These are phyloP conservation scores for Halesus radiatus DNA, from an alignment of 1,140 invertebrate genomes.

Conservation along the genomic window DNA sequence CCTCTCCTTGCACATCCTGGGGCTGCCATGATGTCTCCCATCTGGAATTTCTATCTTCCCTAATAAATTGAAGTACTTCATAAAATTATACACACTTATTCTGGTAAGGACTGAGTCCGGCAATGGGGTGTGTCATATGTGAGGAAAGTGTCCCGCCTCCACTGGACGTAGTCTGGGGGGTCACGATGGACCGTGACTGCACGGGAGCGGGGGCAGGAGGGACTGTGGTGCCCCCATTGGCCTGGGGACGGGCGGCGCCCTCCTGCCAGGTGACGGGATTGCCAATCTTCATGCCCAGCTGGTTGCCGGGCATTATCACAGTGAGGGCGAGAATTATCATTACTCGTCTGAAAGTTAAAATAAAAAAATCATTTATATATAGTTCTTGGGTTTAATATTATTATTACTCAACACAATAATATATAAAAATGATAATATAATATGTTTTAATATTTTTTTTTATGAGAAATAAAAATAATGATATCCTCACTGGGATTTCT, in stretches of 20 bases:
- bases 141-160: slow-evolving; percentile 61
- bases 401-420: no score
- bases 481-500: no score
- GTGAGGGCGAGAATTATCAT: slow-evolving; percentile 86
- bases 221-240: slow-evolving; percentile 52
- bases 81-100: slow-evolving; percentile 76
- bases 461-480: no score
- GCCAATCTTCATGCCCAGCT: slow-evolving; percentile 84
- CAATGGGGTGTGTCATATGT: slow-evolving; percentile 79
- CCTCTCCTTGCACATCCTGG: no score
- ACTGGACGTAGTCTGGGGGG: slow-evolving; percentile 55
- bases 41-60: no score
- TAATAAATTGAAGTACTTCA: not conserved
- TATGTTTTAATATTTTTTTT: no score
- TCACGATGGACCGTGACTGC: slow-evolving; percentile 53
- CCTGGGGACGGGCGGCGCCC: slow-evolving; percentile 51
- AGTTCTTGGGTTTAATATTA: no score
- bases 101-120: slow-evolving; percentile 89
- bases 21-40: no score
- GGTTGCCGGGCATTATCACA: slow-evolving; percentile 78
- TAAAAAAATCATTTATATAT: no score
- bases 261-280: slow-evolving; percentile 76
- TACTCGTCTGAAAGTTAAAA: slow-evolving; percentile 74
- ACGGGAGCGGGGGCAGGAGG: slow-evolving; percentile 57
- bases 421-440: no score